phyloP scores from a whole-genome alignment of 2,797 vertebrate genomes.

The Clamator glandarius region DNA sequence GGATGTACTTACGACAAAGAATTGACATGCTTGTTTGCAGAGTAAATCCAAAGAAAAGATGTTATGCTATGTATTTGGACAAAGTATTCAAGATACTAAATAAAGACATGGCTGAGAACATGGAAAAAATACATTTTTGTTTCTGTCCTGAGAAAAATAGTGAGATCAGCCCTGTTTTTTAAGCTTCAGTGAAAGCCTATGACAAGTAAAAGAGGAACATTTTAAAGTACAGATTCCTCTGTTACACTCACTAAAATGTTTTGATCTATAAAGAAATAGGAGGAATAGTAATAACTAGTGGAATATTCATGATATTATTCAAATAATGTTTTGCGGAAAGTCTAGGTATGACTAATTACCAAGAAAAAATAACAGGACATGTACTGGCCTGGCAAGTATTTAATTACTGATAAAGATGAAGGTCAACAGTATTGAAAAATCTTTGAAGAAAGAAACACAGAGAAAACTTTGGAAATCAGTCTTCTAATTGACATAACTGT shows the following conservation, averaged over 20 bases:
- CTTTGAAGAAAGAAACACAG: not conserved
- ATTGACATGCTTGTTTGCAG: not conserved
- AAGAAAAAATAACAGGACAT: not conserved
- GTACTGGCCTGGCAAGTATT: not conserved
- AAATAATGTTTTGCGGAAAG: not conserved
- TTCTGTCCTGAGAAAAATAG: not conserved
- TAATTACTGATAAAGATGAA: not conserved
- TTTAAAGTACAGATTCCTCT: not conserved
- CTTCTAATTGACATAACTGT: not conserved
- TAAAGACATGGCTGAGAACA: not conserved
- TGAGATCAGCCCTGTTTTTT: not conserved
- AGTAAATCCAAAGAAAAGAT: not conserved
- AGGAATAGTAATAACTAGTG: not conserved
- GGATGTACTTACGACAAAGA: not conserved
- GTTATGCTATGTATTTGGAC: not conserved
- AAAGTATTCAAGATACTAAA: not conserved
- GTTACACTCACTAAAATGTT: not conserved
- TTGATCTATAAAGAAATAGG: not conserved
- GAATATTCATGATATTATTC: not conserved
- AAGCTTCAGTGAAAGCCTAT: not conserved
- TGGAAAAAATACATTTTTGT: accelerated
- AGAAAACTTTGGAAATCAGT: not conserved
- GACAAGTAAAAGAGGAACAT: not conserved
- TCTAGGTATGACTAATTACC: not conserved
- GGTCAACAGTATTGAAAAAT: not conserved